These are phyloP conservation scores for Acrobasis suavella DNA, from an alignment of 2,888 invertebrate species.

Conservation along the genomic window DNA sequence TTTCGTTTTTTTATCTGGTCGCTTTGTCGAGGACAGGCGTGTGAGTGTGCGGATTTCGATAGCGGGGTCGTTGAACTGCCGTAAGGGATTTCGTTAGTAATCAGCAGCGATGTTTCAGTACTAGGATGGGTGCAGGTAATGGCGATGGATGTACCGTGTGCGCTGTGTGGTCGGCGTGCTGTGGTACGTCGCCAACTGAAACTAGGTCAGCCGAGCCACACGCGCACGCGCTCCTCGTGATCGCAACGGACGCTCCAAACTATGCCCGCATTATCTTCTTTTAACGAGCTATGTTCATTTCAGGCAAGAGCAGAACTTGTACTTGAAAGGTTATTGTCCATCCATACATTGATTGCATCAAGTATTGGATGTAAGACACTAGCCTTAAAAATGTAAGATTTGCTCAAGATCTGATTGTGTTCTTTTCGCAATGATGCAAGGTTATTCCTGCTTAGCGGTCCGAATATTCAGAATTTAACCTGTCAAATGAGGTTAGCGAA, in stretches of 20 bases:
- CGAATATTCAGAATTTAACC: not conserved
- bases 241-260: conserved; percentile 43
- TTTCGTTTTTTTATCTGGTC: conserved; percentile 74
- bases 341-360: conserved; percentile 22
- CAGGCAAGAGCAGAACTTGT: not conserved
- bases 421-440: conserved; percentile 25
- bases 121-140: conserved; percentile 56
- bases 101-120: conserved; percentile 64
- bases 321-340: conserved; percentile 12
- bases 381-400: conserved; percentile 25
- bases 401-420: conserved; percentile 26
- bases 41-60: conserved; percentile 82
- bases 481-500: not conserved
- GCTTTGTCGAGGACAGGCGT: conserved; percentile 63
- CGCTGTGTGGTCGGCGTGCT: conserved; percentile 58
- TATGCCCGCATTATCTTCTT: conserved; percentile 40
- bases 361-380: conserved; percentile 11
- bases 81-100: conserved; percentile 75
- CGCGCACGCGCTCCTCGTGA: conserved; percentile 70
- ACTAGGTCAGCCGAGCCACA: conserved; percentile 63
- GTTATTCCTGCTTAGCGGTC: conserved; percentile 12
- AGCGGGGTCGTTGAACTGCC: conserved; percentile 76
- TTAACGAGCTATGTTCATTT: conserved; percentile 20
- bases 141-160: conserved; percentile 46
- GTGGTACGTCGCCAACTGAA: conserved; percentile 58